Percentiles rank a stretch among this genome's conserved stretches.
phyloP scores from a whole-genome alignment of 1,140 invertebrate species.

The Eumaeus atala region DNA sequence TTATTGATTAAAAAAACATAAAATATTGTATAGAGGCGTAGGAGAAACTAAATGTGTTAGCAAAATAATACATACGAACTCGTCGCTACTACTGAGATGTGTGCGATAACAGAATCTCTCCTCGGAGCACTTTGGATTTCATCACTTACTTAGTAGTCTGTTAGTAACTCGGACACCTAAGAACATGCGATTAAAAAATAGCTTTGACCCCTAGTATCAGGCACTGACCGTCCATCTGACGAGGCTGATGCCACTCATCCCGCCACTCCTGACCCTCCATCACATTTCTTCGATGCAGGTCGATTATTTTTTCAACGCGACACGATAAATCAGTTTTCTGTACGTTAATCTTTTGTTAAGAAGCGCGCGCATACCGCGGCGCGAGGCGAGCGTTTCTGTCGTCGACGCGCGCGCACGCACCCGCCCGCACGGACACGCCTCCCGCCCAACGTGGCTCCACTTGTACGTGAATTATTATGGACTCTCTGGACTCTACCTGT shows the following conservation, averaged over 20 bases:
- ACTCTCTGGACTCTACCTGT: neutral
- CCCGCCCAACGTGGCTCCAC: slow-evolving; percentile 32
- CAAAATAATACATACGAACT: no score
- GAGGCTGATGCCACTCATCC: slow-evolving; percentile 60
- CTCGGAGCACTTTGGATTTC: slow-evolving; percentile 15
- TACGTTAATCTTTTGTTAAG: slow-evolving; percentile 49
- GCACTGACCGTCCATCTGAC: slow-evolving; percentile 62
- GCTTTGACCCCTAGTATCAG: slow-evolving; percentile 17
- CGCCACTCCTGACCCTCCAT: slow-evolving; percentile 70
- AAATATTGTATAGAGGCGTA: no score
- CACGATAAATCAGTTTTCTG: slow-evolving; percentile 67
- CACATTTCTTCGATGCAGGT: slow-evolving; percentile 43
- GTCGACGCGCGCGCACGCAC: slow-evolving; percentile 41
- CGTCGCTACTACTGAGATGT: no score
- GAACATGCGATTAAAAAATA: slow-evolving; percentile 21
- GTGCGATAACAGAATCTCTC: slow-evolving; percentile 4
- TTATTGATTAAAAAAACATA: no score
- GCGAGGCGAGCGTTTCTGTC: slow-evolving; percentile 63
- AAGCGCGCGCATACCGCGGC: slow-evolving; percentile 48
- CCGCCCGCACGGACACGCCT: slow-evolving; percentile 41
- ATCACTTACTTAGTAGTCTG: slow-evolving; percentile 10
- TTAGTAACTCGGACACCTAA: slow-evolving; percentile 15
- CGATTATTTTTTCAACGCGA: slow-evolving; percentile 69
- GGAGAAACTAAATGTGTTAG: no score
- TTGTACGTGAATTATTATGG: slow-evolving; percentile 2